Base-by-base conservation (phyloP, 2,113 vertebrate genomes). In the Misgurnus anguillicaudatus region DNA sequence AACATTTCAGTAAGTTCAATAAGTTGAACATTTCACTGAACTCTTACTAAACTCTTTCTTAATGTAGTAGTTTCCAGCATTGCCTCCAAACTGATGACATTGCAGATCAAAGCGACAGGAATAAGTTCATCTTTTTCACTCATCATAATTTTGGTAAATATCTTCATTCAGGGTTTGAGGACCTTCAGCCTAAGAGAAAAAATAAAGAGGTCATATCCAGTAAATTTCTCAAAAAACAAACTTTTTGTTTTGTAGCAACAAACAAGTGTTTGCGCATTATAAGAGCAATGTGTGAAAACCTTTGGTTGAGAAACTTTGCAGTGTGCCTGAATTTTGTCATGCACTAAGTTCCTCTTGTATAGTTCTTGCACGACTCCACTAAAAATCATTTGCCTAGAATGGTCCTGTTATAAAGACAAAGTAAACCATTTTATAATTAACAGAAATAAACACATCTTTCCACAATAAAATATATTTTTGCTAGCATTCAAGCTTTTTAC, bases 331-430 rank as follows among this genome's bases (percentile, higher is more conserved):
- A 58, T 75, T 42, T 41, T 47, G 24, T 45, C 24, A n/a, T 31
- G 63, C 2, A 16, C 61, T 9, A 81, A 69, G 83, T 85, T 85
- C 83, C 81, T 81, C 67, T 74, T 78, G 81, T 64, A 62, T 13
- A 86, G 36, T 48, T 86, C 85, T 77, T 83, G 83, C 63, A 85
- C 78, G 47, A 86, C 85, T 42, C 64, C 81, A 13, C 58, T 61
- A 14, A 86, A 86, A 3, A 66, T 3, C 9, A 48, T 42, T 17
- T 38, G 76, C 21, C 5, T 79, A 6, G 61, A 51, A 9, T 45
- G 63, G 31, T 69, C 24, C 19, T 5, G 39, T 72, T 86, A 63
- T 70, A 60, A 16, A 86, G 1, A 31, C n/a, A 21, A 62, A 77
- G 6, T 77, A 24, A 8, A 73, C 1, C 48, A 51, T 51, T 14